Conservation (phyloP, 2,888 invertebrate genomes). For the Ectobius pallidus region DNA sequence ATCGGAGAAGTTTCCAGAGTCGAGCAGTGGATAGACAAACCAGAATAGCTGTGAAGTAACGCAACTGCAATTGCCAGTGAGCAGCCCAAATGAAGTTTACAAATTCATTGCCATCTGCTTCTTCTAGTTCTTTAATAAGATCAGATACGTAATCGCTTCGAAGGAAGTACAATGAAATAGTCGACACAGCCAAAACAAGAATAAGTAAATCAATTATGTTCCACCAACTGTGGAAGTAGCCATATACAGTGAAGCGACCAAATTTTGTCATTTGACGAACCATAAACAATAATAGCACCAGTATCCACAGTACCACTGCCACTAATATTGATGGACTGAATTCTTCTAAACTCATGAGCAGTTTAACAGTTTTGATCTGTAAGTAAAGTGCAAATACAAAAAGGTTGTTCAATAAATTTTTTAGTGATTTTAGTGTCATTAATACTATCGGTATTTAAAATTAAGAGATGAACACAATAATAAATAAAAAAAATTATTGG, state of each 20-base stretch:
- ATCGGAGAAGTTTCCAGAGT: constrained; percentile 35
- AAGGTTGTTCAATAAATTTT: too few relatives aligned
- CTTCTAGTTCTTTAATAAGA: constrained; percentile 16
- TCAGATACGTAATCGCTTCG: constrained; percentile 24
- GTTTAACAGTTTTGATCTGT: constrained; percentile 26
- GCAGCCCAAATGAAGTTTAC: constrained; percentile 31
- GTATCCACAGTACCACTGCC: background rate
- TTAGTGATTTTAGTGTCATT: too few relatives aligned
- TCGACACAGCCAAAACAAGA: background rate
- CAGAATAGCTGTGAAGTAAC: constrained; percentile 12
- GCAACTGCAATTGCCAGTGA: constrained; percentile 24
- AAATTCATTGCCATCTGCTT: constrained; percentile 29
- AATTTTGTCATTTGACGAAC: background rate
- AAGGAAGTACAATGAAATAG: constrained; percentile 7
- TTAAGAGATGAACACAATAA: too few relatives aligned
- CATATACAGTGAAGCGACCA: background rate
- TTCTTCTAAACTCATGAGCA: background rate
- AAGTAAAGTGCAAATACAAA: background rate
- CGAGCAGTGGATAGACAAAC: constrained; percentile 27
- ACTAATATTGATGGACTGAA: background rate
- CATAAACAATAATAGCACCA: constrained; percentile 9
- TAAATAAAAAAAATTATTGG: too few relatives aligned
- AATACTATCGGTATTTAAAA: too few relatives aligned
- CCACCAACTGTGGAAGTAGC: constrained; percentile 25
- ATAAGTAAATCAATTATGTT: constrained; percentile 30